A percentile compares a stretch with the other conserved stretches of the same genome.
These are phyloP conservation scores for Falco novaeseelandiae DNA, from an alignment of 2,797 vertebrate genomes.

Conservation along the genomic window DNA sequence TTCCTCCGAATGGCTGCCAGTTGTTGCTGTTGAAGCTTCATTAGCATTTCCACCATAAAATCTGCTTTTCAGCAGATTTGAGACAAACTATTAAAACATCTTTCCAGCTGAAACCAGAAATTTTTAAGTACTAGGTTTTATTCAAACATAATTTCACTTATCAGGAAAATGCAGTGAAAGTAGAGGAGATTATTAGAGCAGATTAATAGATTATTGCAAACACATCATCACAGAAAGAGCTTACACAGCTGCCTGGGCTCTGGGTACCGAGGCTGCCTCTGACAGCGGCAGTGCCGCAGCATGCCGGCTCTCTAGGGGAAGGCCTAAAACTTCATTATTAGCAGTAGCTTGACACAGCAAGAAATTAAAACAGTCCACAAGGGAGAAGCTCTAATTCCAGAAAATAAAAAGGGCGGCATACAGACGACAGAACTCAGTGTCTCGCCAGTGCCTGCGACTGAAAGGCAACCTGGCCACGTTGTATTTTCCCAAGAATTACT, in stretches of 20 bases:
- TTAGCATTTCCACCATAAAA: slow-evolving; percentile 27
- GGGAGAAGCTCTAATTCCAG: not conserved
- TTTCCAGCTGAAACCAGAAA: not conserved
- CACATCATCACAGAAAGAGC: not conserved
- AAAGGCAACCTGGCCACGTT: not conserved
- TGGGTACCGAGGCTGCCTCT: not conserved
- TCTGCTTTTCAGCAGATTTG: slow-evolving; percentile 17
- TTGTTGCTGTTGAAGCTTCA: not conserved
- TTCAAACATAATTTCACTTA: slow-evolving; percentile 16
- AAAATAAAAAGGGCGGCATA: not conserved
- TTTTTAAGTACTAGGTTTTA: not conserved
- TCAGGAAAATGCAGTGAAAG: not conserved
- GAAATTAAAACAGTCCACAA: not conserved
- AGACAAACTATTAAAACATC: slow-evolving; percentile 10
- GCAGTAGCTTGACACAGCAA: not conserved
- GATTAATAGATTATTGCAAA: not conserved
- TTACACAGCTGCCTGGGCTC: accelerated
- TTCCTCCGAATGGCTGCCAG: not conserved
- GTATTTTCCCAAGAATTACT: not conserved
- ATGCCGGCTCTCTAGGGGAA: not conserved
- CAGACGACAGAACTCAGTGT: not conserved
- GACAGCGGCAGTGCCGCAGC: not conserved
- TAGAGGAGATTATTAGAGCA: not conserved
- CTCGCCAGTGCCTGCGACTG: not conserved
- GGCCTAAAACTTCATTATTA: not conserved